Percentiles rank a stretch among this genome's conserved stretches.
phyloP scores from a whole-genome alignment of 2,888 invertebrate genomes.

The Caenorhabditis panamensis region DNA sequence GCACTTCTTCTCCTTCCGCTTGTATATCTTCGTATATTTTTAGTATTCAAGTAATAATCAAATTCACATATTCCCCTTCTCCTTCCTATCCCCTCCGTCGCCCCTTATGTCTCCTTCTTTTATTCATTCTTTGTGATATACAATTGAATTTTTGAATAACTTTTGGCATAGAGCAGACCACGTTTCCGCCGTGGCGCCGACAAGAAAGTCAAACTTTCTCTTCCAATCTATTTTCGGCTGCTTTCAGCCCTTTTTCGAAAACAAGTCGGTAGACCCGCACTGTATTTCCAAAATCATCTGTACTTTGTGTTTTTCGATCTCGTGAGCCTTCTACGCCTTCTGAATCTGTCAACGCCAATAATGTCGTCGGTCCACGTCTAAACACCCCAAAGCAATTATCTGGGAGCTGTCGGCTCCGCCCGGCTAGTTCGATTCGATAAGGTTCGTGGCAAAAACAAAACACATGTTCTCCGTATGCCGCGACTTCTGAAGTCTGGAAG shows the following conservation, averaged over 20 bases:
- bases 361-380: background rate
- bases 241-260: background rate
- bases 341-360: background rate
- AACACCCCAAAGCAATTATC: background rate
- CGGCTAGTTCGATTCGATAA: too few species aligned
- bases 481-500: too few species aligned
- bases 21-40: conserved; percentile 4
- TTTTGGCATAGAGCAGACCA: background rate
- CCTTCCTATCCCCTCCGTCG: background rate
- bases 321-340: background rate
- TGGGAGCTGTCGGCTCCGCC: background rate
- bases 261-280: background rate
- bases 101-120: conserved; percentile 4
- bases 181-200: too few species aligned
- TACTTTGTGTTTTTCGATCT: background rate
- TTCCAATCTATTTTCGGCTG: background rate
- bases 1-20: background rate
- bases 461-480: too few species aligned
- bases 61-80: conserved; percentile 11
- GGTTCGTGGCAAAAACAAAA: background rate
- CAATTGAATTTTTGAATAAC: conserved; percentile 47
- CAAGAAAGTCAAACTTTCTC: background rate
- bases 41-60: conserved; percentile 19
- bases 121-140: conserved; percentile 11
- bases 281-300: background rate